Base-by-base conservation (phyloP, 2,113 vertebrate genomes). In the Plecturocebus donacophilus region DNA sequence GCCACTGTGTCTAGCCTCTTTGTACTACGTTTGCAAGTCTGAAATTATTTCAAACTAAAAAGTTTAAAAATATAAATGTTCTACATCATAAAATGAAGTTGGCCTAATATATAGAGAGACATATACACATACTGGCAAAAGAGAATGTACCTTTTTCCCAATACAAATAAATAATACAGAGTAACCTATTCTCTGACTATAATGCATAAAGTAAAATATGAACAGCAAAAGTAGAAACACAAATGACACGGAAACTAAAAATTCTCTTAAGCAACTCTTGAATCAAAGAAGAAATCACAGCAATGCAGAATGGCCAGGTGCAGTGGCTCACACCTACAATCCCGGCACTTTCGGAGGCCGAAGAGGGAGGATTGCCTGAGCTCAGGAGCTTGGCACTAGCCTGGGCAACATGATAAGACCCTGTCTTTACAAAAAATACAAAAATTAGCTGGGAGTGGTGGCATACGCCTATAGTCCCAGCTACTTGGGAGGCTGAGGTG, bases 1-100 rank as follows among this genome's bases (percentile, higher is more conserved):
- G 12, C 61, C 27, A 64, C 61, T 30, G 27, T 64, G 61, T 12
- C 61, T 11, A 1, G 61, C 12, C 61, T 77, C n/a, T 95, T 54
- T 56, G 54, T n/a, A 76, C n/a, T 84, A 70, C 71, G 91, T 91
- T 91, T 91, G 45, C 58, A 87, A 94, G 38, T 91, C 54, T 92
- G n/a, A 82, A 92, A 84, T 47, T 88, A 61, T 61, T 84, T 92
- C 61, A 84, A 54, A 19, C 5, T 84, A 23, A 61, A 77, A 91
- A 87, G 16, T 52, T 73, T 56, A 61, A 84, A 76, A 94, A 58
- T 90, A 75, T 10, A 91, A 76, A 80, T 61, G 54, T 17, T 23
- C 27, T 92, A 66, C 13, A 66, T 71, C 85, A 84, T 25, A 88
- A 38, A 66, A 64, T 58, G 73, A 81, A 30, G n/a, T 21, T 64